Percentiles rank a stretch among this genome's conserved stretches.
Conservation (phyloP, 1,140 invertebrate genomes). For the Zeugodacus cucurbitae region DNA sequence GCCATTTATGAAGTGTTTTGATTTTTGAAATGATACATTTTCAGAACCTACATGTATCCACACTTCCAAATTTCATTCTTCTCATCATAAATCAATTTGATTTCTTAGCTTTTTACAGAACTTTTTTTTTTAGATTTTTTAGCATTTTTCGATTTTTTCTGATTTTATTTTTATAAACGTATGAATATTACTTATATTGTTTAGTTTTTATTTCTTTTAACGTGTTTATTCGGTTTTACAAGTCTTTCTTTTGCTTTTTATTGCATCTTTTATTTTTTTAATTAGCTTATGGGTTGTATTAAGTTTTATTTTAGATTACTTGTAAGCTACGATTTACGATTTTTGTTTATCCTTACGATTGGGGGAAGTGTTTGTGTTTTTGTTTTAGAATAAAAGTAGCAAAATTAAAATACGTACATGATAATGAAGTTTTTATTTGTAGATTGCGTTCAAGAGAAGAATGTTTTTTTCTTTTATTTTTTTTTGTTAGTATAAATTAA, state of each 20-base stretch:
- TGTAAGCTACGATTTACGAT: constrained; percentile 48
- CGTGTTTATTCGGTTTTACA: constrained; percentile 54
- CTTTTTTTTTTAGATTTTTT: constrained; percentile 40
- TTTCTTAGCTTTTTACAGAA: not conserved
- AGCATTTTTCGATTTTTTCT: constrained; percentile 38
- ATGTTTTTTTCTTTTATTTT: constrained; percentile 45
- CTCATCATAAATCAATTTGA: not conserved
- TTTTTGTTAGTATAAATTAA: constrained; percentile 41
- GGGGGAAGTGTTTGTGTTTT: constrained; percentile 44
- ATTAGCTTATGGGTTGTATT: constrained; percentile 44
- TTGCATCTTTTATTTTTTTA: constrained; percentile 55
- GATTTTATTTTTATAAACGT: constrained; percentile 38
- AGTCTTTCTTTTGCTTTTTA: constrained; percentile 67
- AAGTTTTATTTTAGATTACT: constrained; percentile 48
- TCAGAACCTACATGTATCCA: not conserved
- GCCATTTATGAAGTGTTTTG: not conserved
- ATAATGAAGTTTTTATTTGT: constrained; percentile 53
- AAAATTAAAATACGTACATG: constrained; percentile 51
- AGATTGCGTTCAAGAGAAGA: constrained; percentile 45
- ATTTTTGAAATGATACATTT: not conserved
- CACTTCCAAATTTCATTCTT: not conserved
- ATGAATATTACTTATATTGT: constrained; percentile 27
- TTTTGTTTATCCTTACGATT: constrained; percentile 46
- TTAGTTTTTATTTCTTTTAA: not conserved
- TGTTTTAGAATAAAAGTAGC: constrained; percentile 41